Conservation (phyloP, 2,888 invertebrate genomes). For the Anarsia innoxiella region DNA sequence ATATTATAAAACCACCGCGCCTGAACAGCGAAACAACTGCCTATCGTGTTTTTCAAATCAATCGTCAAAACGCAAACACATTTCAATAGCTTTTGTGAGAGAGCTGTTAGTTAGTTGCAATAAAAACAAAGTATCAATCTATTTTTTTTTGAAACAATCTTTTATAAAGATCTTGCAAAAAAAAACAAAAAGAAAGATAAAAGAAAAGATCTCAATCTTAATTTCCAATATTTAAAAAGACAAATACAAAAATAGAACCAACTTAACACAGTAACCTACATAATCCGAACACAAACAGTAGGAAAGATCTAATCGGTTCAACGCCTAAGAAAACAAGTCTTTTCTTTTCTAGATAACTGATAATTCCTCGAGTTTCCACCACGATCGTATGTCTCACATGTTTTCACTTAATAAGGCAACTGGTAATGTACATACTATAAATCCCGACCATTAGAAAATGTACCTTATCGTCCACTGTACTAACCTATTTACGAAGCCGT, state of each 20-base stretch:
- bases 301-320: constrained; percentile 10
- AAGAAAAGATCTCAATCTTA: not conserved
- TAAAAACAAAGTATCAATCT: too few species aligned
- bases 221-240: too few species aligned
- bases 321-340: constrained; percentile 6
- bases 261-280: constrained; percentile 4
- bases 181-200: not conserved
- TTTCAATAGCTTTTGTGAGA: too few species aligned
- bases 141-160: too few species aligned
- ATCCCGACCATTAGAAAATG: constrained; percentile 27
- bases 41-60: too few species aligned
- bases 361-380: constrained; percentile 20
- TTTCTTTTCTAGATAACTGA: constrained; percentile 18
- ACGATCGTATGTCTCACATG: constrained; percentile 22
- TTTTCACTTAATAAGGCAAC: constrained; percentile 42
- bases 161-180: too few species aligned
- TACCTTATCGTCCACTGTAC: constrained; percentile 16
- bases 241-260: not conserved
- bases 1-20: too few species aligned
- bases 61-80: too few species aligned
- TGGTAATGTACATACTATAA: constrained; percentile 28
- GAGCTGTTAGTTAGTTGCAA: too few species aligned
- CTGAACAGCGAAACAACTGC: too few species aligned
- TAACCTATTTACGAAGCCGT: constrained; percentile 20
- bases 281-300: not conserved